phyloP scores from a whole-genome alignment of 2,797 vertebrate genomes.

The Hyperoplus lanceolatus region DNA sequence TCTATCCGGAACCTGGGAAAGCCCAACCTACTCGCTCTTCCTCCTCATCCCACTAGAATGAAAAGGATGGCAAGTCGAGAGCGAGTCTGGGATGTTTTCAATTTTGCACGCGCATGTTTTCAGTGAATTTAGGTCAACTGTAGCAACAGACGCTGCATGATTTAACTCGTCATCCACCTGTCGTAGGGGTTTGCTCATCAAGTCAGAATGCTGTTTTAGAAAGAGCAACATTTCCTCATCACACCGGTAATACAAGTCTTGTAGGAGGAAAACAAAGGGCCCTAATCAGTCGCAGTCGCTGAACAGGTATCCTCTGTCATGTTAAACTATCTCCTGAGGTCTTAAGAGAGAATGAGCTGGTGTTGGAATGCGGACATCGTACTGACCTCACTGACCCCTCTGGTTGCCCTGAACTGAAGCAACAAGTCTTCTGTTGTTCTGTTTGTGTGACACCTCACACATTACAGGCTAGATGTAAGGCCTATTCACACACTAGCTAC shows the following conservation, averaged over 20 bases:
- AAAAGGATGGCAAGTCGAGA: conserved; percentile 23
- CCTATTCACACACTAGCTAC: conserved; percentile 32
- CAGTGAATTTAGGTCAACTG: conserved; percentile 48
- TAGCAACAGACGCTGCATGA: neutral
- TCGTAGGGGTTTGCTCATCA: conserved; percentile 1
- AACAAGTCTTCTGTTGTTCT: conserved; percentile 52
- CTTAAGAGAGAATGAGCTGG: conserved; percentile 18
- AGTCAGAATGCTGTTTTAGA: neutral
- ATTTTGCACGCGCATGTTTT: conserved; percentile 29
- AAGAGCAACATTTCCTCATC: conserved; percentile 14
- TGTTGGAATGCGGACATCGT: conserved; percentile 27
- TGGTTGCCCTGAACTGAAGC: conserved; percentile 25
- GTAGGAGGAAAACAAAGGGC: conserved; percentile 4
- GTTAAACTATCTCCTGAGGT: conserved; percentile 3
- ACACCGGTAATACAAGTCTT: conserved; percentile 15
- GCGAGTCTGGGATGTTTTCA: conserved; percentile 24
- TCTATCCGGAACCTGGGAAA: conserved; percentile 14
- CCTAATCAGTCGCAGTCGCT: neutral
- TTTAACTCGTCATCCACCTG: neutral
- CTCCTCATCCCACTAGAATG: conserved; percentile 12
- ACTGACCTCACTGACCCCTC: conserved; percentile 34
- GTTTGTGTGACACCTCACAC: conserved; percentile 45
- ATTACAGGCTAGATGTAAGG: conserved; percentile 45
- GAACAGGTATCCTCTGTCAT: conserved; percentile 11
- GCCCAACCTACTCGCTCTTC: conserved; percentile 30